Base-by-base conservation (phyloP, 2,797 vertebrate species). In the Lates japonicus region DNA sequence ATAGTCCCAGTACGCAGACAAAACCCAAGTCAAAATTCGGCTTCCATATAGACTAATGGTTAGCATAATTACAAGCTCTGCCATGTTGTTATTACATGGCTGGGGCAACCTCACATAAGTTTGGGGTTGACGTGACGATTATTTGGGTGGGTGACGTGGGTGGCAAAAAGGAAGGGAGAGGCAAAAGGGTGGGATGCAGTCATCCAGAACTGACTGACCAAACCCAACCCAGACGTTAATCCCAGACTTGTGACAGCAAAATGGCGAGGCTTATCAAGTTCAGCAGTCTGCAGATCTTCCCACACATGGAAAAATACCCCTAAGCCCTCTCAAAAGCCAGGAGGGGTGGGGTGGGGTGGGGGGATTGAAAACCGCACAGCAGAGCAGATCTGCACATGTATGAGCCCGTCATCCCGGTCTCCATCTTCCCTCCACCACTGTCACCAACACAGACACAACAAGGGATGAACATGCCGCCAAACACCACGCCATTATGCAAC, bases 31-130 rank as follows among this genome's bases (percentile, higher is more conserved):
- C 19, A 70, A 46, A 79, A 20, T 46, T 42, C 20, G 11, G 64
- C 67, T 91, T 88, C 58, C 83, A 80, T 85, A 52, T 8, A 49
- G 54, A 59, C 73, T 66, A 80, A 87, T 72, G 78, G 81, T 78
- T 63, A 74, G 71, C 6, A 37, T 93, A 88, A 92, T 92, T 90
- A 92, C 80, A 91, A 78, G 81, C 69, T 70, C 42, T 2, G 16
- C 67, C 63, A 20, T 70, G 74, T 65, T 52, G 68, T 75, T 82
- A 86, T 76, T 87, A 75, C 79, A 91, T 52, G 73, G 80, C 73
- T 70, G 72, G 20, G 71, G 54, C 67, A 80, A 82, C 90, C 91
- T 82, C 80, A 77, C 64, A 76, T 78, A 89, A 87, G 87, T 76
- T 80, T 87, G 71, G 69, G 86, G 89, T 87, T 71, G 74, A 84